Evolutionary conservation across 2,113 vertebrate species (phyloP).

Genomic region (Reinhardtius hippoglossoides): DNA sequence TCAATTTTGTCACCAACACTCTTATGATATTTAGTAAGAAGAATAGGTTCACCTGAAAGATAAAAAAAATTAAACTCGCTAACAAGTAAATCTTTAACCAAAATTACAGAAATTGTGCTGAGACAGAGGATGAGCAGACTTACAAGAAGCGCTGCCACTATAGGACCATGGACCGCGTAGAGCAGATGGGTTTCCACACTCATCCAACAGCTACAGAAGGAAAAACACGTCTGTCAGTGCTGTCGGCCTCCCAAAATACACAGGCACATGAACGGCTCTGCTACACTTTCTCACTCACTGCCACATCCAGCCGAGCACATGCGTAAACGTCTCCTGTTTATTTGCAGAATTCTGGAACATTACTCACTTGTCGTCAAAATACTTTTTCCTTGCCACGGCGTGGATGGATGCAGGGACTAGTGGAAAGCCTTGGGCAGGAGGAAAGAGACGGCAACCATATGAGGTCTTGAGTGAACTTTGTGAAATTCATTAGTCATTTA

Average conservation of each 20-base stretch:
- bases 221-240: conserved; percentile 60
- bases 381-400: conserved; percentile 91
- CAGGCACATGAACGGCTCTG: conserved; percentile 4
- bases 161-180: conserved; percentile 95
- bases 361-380: conserved; percentile 98
- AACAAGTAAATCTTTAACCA: too few relatives aligned
- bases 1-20: conserved; percentile 93
- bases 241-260: conserved; percentile 54
- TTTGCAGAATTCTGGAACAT: conserved; percentile 55
- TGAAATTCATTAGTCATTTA: conserved; percentile 39
- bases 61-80: too few relatives aligned
- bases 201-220: conserved; percentile 93
- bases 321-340: conserved; percentile 64
- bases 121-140: conserved; percentile 68
- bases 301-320: conserved; percentile 44
- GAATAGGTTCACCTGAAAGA: conserved; percentile 93
- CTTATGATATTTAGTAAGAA: conserved; percentile 97
- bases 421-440: conserved; percentile 87
- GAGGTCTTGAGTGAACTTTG: conserved; percentile 52
- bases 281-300: conserved; percentile 24
- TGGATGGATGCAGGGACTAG: conserved; percentile 93
- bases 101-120: conserved; percentile 1
- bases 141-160: conserved; percentile 94
- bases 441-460: conserved; percentile 48
- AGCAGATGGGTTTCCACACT: conserved; percentile 95